Evolutionary conservation across 2,888 invertebrate species (phyloP), one percentile per base, ranked within the genome.

Genomic region (Magallana nippona): DNA sequence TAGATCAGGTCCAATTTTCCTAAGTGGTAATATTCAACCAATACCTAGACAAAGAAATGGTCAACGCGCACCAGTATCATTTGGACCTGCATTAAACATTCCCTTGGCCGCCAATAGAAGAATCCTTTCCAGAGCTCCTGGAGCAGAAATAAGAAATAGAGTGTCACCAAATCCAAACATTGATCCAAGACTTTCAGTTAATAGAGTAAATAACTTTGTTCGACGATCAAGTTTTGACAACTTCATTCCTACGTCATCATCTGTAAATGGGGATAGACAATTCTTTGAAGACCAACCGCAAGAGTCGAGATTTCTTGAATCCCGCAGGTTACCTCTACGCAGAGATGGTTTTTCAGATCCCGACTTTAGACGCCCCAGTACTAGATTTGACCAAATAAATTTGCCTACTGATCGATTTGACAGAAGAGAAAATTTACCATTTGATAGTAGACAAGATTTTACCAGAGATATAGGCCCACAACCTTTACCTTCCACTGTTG

Each of bases 171-270:
- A 11, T 15, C 13, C 32, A 15, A 15, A 22, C 15, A 5, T 71
- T 22, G 27, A 22, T 71, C 71, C 11, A 71, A 71, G 27, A 2
- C 27, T 27, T 63, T 19, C 13, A 11, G 15, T 32, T 71, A 27
- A 32, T 17, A 15, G 13, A 27, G 8, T 22, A 15, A 13, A 71
- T 71, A 22, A 71, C 32, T 71, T 71, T 27, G 71, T 71, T 5
- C 71, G 71, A 15, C 22, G 71, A 27, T 15, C 71, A 71, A 27
- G 71, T 15, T 71, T 71, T 71, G 71, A 71, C 19, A 10, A 71
- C 13, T 71, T 71, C 27, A 2, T 71, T 27, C 71, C 13, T 32
- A 71, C 19, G 13, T 5, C 11, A 13, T 27, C 71, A 1, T 27
- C 27, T 22, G 13, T 15, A 22, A 71, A 13, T 32, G 11, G 13